Conservation (phyloP, 1,140 invertebrate species). For the Drosophila pachea region DNA sequence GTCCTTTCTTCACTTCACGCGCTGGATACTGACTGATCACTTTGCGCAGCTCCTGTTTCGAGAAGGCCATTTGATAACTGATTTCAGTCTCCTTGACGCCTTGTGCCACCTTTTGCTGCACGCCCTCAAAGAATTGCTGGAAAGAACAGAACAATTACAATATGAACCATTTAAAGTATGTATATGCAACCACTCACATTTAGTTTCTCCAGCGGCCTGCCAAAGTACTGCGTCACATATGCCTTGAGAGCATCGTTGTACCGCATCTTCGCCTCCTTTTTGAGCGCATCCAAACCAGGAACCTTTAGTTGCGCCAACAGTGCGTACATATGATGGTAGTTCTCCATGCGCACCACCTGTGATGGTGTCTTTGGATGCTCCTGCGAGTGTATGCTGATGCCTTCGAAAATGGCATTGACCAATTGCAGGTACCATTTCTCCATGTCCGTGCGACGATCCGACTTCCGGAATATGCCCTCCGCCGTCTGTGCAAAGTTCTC, state of each 20-base stretch:
- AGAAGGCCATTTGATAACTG: conserved; percentile 98
- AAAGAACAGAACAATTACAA: neutral
- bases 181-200: conserved; percentile 83
- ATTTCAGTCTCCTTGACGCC: conserved; percentile 98
- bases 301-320: conserved; percentile 95
- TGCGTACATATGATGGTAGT: conserved; percentile 96
- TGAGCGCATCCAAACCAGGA: conserved; percentile 89
- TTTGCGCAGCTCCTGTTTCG: conserved; percentile 96
- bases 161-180: neutral
- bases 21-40: conserved; percentile 97
- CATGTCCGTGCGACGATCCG: conserved; percentile 94
- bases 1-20: conserved; percentile 96
- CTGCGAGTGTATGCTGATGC: conserved; percentile 87
- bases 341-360: conserved; percentile 98
- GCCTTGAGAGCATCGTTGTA: conserved; percentile 94
- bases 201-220: conserved; percentile 95
- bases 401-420: conserved; percentile 91
- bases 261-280: conserved; percentile 94
- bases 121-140: conserved; percentile 96
- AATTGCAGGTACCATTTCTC: conserved; percentile 96
- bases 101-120: conserved; percentile 92
- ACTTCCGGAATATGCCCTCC: conserved; percentile 92
- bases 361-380: conserved; percentile 96
- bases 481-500: conserved; percentile 93
- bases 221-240: conserved; percentile 97